Conservation (phyloP, 2,888 invertebrate species). For the Terebella lapidaria region DNA sequence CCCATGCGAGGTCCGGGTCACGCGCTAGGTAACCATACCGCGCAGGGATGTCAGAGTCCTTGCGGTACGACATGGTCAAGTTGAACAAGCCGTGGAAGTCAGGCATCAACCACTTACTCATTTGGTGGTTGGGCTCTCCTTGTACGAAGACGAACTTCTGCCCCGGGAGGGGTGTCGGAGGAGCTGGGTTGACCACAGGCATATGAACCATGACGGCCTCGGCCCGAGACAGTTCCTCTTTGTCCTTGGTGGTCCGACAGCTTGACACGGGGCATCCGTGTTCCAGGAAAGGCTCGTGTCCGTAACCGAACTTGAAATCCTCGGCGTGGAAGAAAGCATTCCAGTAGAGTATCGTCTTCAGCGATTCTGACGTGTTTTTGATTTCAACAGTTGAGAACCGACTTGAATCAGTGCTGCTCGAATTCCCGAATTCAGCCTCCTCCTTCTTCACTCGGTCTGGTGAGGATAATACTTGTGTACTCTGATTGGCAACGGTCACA, state of each 20-base stretch:
- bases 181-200: slow-evolving; percentile 5
- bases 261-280: slow-evolving; percentile 12
- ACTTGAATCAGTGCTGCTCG: too few relatives aligned
- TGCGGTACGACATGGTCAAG: slow-evolving; percentile 18
- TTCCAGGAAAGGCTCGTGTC: slow-evolving; percentile 16
- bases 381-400: too few relatives aligned
- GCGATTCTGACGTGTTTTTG: too few relatives aligned
- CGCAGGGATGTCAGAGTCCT: slow-evolving; percentile 10
- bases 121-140: slow-evolving; percentile 6
- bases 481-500: too few relatives aligned
- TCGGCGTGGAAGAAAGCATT: slow-evolving; percentile 12
- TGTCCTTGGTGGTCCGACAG: slow-evolving; percentile 16
- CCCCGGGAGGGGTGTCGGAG: neutral
- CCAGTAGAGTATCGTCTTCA: slow-evolving; percentile 20
- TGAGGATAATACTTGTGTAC: too few relatives aligned
- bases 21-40: neutral
- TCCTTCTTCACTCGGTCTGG: too few relatives aligned
- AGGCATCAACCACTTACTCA: slow-evolving; percentile 6
- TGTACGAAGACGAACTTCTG: slow-evolving; percentile 15
- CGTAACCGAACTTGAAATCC: slow-evolving; percentile 19
- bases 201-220: slow-evolving; percentile 22
- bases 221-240: slow-evolving; percentile 3
- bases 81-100: slow-evolving; percentile 9
- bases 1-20: neutral
- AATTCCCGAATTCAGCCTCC: too few relatives aligned